These are phyloP conservation scores for Acrocephalus kingi DNA, from an alignment of 2,113 vertebrate species.

Conservation along the genomic window DNA sequence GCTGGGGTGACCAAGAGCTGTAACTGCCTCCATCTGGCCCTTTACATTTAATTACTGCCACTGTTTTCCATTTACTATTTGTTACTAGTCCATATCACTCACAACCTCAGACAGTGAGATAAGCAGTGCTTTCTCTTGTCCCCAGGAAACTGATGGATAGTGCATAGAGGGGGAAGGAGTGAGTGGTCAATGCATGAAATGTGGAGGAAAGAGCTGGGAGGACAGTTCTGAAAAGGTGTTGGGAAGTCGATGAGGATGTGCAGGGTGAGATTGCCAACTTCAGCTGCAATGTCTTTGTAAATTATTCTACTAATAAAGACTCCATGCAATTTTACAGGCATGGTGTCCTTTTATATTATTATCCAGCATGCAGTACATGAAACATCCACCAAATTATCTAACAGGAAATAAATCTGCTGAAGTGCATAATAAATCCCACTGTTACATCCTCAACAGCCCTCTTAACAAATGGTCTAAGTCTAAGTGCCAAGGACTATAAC, in stretches of 20 bases:
- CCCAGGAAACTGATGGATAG: neutral
- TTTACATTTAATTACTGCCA: neutral
- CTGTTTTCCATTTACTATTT: neutral
- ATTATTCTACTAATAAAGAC: constrained; percentile 19
- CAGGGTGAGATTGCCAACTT: neutral
- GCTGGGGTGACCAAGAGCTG: neutral
- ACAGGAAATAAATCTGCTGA: constrained; percentile 40
- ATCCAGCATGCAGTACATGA: neutral
- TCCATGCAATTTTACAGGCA: neutral
- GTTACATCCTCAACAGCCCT: neutral
- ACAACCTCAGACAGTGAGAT: neutral
- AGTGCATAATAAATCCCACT: constrained; percentile 28
- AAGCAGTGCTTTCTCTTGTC: neutral
- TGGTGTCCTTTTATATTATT: constrained; percentile 5
- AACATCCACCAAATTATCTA: constrained; percentile 30
- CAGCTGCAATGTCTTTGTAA: neutral
- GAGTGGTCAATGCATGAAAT: neutral
- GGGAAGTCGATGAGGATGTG: neutral
- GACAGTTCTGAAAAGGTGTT: neutral
- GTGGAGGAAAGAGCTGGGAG: neutral
- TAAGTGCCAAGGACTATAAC: neutral
- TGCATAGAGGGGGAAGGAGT: neutral
- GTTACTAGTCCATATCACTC: neutral
- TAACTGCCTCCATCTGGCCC: neutral
- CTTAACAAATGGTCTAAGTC: neutral